phyloP scores from a whole-genome alignment of 2,888 invertebrate species.

The Andrena chrysosceles region DNA sequence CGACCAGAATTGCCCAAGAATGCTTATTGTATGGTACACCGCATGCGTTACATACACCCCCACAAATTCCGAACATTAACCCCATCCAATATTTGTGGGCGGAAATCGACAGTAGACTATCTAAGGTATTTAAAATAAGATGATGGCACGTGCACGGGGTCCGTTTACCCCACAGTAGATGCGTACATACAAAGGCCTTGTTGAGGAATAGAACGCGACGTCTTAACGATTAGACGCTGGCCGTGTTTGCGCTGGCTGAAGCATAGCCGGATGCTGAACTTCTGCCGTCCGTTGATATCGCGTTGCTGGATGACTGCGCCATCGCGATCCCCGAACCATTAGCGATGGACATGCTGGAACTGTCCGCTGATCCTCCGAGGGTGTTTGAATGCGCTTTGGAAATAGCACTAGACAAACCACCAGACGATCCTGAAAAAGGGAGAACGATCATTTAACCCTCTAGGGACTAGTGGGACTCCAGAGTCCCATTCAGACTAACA shows the following conservation, averaged over 20 bases:
- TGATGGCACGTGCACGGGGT: slow-evolving; percentile 23
- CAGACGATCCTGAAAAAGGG: slow-evolving; percentile 2
- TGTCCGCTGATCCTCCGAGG: slow-evolving; percentile 58
- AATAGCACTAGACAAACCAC: slow-evolving; percentile 60
- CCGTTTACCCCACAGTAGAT: background rate
- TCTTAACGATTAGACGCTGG: slow-evolving; percentile 51
- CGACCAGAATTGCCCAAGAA: too few species aligned
- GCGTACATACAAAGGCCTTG: too few species aligned
- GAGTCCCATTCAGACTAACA: too few species aligned
- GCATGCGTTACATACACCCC: too few species aligned
- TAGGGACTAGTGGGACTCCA: too few species aligned
- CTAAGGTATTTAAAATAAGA: background rate
- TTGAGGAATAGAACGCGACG: background rate
- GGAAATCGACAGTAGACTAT: too few species aligned
- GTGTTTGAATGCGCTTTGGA: slow-evolving; percentile 65
- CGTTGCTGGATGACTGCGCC: slow-evolving; percentile 63
- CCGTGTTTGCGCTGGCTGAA: slow-evolving; percentile 63
- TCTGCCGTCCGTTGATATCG: slow-evolving; percentile 54
- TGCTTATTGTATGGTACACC: too few species aligned
- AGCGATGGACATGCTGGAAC: slow-evolving; percentile 66
- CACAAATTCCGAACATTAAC: too few species aligned
- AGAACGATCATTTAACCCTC: too few species aligned
- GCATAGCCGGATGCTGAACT: slow-evolving; percentile 73
- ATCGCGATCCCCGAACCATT: slow-evolving; percentile 67
- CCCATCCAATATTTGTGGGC: too few species aligned